A percentile compares a stretch with the other conserved stretches of the same genome.
Conservation (phyloP, 2,888 invertebrate species). For the Hyppa rectilinea region DNA sequence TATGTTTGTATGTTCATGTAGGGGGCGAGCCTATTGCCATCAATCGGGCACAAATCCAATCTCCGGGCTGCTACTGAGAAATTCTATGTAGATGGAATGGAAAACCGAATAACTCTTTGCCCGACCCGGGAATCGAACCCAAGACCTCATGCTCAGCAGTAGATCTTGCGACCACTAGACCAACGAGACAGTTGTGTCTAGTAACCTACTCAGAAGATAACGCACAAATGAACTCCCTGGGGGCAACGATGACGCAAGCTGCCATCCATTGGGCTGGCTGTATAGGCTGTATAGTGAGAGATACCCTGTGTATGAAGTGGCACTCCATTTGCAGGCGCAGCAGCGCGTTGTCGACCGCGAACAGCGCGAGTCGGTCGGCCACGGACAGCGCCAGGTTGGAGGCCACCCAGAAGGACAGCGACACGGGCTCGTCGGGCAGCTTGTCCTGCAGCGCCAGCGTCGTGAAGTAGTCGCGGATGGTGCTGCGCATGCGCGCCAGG, state of each 20-base stretch:
- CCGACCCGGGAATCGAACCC: too few species aligned
- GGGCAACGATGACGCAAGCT: neutral
- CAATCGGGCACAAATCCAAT: too few species aligned
- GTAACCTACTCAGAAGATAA: too few species aligned
- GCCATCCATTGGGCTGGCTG: neutral
- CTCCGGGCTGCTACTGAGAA: too few species aligned
- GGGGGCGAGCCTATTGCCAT: too few species aligned
- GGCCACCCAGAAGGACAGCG: conserved; percentile 88
- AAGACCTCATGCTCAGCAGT: too few species aligned
- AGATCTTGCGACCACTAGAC: too few species aligned
- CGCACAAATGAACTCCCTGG: neutral
- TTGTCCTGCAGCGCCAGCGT: conserved; percentile 47
- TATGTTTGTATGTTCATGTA: too few species aligned
- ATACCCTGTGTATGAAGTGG: conserved; percentile 74
- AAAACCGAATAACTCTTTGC: too few species aligned
- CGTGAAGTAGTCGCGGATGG: conserved; percentile 76
- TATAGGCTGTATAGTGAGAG: neutral
- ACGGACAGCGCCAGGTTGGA: conserved; percentile 83
- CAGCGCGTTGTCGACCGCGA: conserved; percentile 82
- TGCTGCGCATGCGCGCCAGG: conserved; percentile 77
- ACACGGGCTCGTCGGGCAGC: conserved; percentile 81
- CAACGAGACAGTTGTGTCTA: too few species aligned
- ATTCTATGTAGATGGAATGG: too few species aligned
- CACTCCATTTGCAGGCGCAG: conserved; percentile 84
- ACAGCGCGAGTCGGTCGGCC: conserved; percentile 82